Base-by-base conservation (phyloP, 2,888 invertebrate genomes). In the Drosophila rellima region DNA sequence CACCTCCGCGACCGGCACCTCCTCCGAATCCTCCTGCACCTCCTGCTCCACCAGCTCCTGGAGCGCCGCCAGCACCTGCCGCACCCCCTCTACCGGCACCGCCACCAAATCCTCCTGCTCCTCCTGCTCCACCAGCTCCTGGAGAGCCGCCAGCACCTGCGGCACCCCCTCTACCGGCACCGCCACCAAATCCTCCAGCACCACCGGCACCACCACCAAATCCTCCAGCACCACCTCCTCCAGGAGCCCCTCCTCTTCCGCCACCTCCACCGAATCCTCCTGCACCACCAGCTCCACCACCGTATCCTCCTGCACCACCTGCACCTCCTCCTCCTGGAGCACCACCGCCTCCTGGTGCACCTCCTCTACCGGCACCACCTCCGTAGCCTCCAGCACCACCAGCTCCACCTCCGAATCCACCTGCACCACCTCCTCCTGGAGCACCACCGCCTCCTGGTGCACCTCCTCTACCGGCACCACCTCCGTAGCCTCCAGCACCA, bases 401-500 rank as follows among this genome's bases (percentile, higher is more conserved):
- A 0, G 47, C 59, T 7, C 51, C 68, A n/a, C 74, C 74, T 54
- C 84, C 62, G 2, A 17, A 17, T 13, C 56, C 73, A 33, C 72
- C 76, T 0, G 55, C 62, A 61, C 61, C 78, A 0, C 55, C 57
- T 50, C 57, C 62, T 2, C 51, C 63, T 11, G 48, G 59, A 4
- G 61, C 47, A 2, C 70, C 70, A 1, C 40, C 50, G 0, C 26
- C 62, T 8, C 50, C 86, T 73, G 23, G 11, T n/a, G 48, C 82
- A 72, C 70, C 74, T 7, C 65, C 60, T 18, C 63, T 52, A 8
- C 54, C 57, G 50, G 79, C 64, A 2, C 64, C 65, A 0, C 86
- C 90, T n/a, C 68, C 72, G 3, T 61, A 74, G 0, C 80, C 83
- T 0, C 80, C 80, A n/a, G 80, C 93, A 6, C 91, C 92, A 0